A percentile compares a stretch with the other conserved stretches of the same genome.
phyloP scores from a whole-genome alignment of 2,797 vertebrate genomes.

The Cercopithecus diana region DNA sequence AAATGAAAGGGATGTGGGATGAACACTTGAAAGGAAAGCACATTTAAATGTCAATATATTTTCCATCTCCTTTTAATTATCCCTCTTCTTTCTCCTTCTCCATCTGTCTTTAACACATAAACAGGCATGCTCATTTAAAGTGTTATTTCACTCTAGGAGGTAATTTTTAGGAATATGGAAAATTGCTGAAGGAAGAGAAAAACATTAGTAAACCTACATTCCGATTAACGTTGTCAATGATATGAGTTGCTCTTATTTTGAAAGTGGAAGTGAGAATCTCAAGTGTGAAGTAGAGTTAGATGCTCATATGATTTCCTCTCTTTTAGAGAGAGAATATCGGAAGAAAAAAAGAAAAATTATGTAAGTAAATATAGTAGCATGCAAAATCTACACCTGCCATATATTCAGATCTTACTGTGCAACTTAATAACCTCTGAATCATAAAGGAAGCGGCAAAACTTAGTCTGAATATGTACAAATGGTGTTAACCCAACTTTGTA shows the following conservation, averaged over 20 bases:
- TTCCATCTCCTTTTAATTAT: slow-evolving; percentile 58
- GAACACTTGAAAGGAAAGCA: slow-evolving; percentile 56
- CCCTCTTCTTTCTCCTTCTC: slow-evolving; percentile 21
- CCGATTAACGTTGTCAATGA: slow-evolving; percentile 14
- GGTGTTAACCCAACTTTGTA: background rate
- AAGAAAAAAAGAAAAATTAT: background rate
- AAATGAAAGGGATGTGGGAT: background rate
- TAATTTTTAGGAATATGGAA: slow-evolving; percentile 55
- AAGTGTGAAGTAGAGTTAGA: slow-evolving; percentile 14
- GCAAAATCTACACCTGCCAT: slow-evolving; percentile 25
- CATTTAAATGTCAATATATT: slow-evolving; percentile 70
- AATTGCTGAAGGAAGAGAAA: slow-evolving; percentile 50
- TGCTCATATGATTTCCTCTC: background rate
- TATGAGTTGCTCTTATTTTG: slow-evolving; percentile 24
- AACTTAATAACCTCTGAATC: background rate
- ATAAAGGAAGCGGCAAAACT: background rate
- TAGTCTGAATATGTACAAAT: background rate
- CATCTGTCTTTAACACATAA: slow-evolving; percentile 67
- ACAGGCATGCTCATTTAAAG: slow-evolving; percentile 65
- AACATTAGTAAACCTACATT: background rate
- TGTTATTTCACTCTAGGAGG: slow-evolving; percentile 60
- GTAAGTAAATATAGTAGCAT: background rate
- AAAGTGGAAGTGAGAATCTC: slow-evolving; percentile 36
- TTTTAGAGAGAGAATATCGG: background rate
- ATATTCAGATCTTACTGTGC: background rate